phyloP scores from a whole-genome alignment of 2,797 vertebrate species.

The Champsocephalus gunnari region DNA sequence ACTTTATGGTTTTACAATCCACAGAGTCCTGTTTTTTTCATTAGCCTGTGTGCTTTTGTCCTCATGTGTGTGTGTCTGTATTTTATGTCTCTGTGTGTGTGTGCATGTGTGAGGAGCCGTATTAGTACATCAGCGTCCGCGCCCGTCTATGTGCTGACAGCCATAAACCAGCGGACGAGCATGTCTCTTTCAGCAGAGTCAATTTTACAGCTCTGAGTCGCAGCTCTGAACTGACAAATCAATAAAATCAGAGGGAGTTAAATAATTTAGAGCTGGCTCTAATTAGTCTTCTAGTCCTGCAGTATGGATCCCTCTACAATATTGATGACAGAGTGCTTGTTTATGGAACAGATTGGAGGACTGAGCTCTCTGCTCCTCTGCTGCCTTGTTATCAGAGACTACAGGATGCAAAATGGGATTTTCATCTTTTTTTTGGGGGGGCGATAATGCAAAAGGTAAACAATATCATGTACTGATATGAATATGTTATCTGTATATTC shows the following conservation, averaged over 20 bases:
- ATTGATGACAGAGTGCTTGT: slow-evolving; percentile 93
- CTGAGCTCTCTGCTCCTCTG: slow-evolving; percentile 63
- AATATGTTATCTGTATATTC: neutral
- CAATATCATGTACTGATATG: neutral
- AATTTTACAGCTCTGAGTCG: slow-evolving; percentile 96
- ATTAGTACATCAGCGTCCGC: slow-evolving; percentile 66
- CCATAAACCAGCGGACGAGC: slow-evolving; percentile 82
- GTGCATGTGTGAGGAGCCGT: slow-evolving; percentile 21
- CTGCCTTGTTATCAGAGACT: slow-evolving; percentile 57
- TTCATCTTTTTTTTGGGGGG: neutral
- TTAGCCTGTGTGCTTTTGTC: slow-evolving; percentile 31
- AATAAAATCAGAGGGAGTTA: slow-evolving; percentile 99
- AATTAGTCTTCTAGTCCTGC: slow-evolving; percentile 99
- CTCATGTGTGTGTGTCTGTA: neutral
- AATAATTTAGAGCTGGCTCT: slow-evolving; percentile 99
- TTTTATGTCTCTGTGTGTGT: slow-evolving; percentile 11
- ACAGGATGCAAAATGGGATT: slow-evolving; percentile 41
- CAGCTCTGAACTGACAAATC: slow-evolving; percentile 97
- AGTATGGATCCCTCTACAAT: slow-evolving; percentile 96
- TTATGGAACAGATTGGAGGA: slow-evolving; percentile 80
- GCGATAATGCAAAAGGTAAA: neutral
- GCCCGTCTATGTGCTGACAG: slow-evolving; percentile 67
- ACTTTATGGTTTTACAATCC: slow-evolving; percentile 51
- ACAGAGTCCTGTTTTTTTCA: slow-evolving; percentile 45
- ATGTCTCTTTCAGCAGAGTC: slow-evolving; percentile 91